Base-by-base conservation (phyloP, 1,140 invertebrate genomes). In the Pseudoatta argentina region DNA sequence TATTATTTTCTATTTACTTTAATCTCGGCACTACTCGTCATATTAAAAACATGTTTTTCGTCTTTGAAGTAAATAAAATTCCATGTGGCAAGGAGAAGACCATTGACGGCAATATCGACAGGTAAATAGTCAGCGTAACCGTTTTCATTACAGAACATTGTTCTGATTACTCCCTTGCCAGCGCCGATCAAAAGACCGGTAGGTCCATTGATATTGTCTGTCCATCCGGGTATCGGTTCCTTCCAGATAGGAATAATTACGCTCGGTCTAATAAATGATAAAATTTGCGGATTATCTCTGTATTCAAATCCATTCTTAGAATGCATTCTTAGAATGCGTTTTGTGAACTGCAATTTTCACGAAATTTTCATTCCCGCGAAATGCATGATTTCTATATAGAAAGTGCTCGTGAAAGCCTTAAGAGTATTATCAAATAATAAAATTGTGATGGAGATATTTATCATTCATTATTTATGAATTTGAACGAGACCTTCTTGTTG, bases 171-270 rank as follows among this genome's bases (percentile, higher is more conserved):
- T 8, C 98, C 98, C 95, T 98, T 98, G 48, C 98, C 98, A 61
- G 97, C 97, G 3, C 97, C 97, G 44, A 97, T 97, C 5, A 98
- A 93, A 0, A 97, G 93, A 16, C 97, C 98, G 44, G 97, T 98
- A 0, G 98, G 98, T 30, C 98, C 98, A 93, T 99, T 99, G 81
- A 98, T 97, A 93, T 99, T 99, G 92, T 99, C 98, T 2, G 98
- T 98, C 99, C 99, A 99, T 39, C 98, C 98, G 0, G 97, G 97
- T 6, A 98, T 86, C 0, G 97, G 97, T 87, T 98, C 97, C 88
- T 97, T 96, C 97, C 97, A 98, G 30, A 97, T 96, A n/a, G 97
- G 97, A 90, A 98, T 97, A 4, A 98, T 96, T 96, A 95, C 92
- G 39, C 95, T 95, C 5, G 95, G 95, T 72, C 95, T 95, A 55